Evolutionary conservation across 2,797 vertebrate genomes (phyloP), one percentile per base, ranked within the genome.

Genomic region (Macrochelys suwanniensis): DNA sequence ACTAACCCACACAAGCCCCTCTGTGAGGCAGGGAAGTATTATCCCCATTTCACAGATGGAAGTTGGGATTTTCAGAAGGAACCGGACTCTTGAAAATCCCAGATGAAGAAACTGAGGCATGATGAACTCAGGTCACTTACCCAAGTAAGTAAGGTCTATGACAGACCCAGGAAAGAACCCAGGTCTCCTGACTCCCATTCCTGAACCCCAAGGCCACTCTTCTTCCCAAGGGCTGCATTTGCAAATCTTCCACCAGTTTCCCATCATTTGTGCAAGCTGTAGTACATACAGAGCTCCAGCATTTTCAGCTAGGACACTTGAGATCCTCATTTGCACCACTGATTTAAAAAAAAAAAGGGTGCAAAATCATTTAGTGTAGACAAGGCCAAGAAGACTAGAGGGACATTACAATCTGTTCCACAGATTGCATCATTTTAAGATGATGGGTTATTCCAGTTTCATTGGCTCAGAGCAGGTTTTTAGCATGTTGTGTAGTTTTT

Each of bases 61-160:
- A 13, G 13, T 28, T 77, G 74, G 74, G 42, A 77, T 77, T 77
- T 77, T 47, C 74, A 77, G 49, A 71, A 77, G 45, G 23, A 77
- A 77, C 26, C 74, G 26, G 25, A 76, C 57, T 56, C 59, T 8
- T 49, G 47, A 42, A 7, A 9, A 71, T 71, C n/a, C 65, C 49
- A 7, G 17, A 6, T 17, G 59, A 50, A 82, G 28, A 68, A 68
- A 50, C 23, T 4, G 1, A 81, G 76, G 45, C n/a, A 42, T 37
- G 0, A 26, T n/a, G 7, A 26, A 4, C 4, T n/a, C 2, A 0
- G 2, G 4, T n/a, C 82, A 37, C 12, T 6, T 13, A 3, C 56
- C 17, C 1, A 0, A 9, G 0, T 0, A 4, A 25, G 1, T 1
- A 1, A 1, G 11, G 11, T 12, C 12, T 54, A 54, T 21, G 57